Evolutionary conservation across 1,140 invertebrate genomes (phyloP).

Genomic region (Drosophila chauvacae): DNA sequence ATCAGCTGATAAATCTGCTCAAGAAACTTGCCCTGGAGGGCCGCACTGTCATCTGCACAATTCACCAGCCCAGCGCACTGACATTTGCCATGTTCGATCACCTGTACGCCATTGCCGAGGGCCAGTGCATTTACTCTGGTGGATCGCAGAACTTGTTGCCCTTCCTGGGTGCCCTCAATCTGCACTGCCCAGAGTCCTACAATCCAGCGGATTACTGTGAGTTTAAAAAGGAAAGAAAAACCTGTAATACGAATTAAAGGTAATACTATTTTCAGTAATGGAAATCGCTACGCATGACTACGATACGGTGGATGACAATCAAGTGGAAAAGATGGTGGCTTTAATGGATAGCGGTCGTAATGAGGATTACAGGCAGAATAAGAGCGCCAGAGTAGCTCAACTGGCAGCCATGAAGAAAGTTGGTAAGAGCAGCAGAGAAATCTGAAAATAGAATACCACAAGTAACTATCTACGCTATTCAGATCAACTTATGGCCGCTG

Average conservation of each 20-base stretch:
- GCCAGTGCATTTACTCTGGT: constrained; percentile 93
- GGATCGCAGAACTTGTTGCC: constrained; percentile 90
- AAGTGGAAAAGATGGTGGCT: constrained; percentile 85
- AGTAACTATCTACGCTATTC: neutral
- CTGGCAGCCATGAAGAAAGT: constrained; percentile 70
- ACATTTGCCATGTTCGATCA: constrained; percentile 96
- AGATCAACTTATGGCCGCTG: constrained; percentile 83
- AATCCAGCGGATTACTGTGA: constrained; percentile 96
- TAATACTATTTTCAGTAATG: constrained; percentile 87
- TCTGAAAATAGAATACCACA: neutral
- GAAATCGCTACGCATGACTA: constrained; percentile 94
- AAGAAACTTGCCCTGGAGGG: constrained; percentile 94
- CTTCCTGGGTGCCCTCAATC: constrained; percentile 89
- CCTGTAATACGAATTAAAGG: neutral
- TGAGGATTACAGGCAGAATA: constrained; percentile 85
- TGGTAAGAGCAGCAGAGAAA: constrained; percentile 41
- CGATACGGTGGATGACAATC: constrained; percentile 85
- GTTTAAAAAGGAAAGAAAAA: constrained; percentile 57
- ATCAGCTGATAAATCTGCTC: constrained; percentile 92
- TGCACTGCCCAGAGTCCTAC: constrained; percentile 94
- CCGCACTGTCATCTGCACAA: constrained; percentile 95
- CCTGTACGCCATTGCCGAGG: constrained; percentile 92
- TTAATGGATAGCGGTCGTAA: constrained; percentile 90
- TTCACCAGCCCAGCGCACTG: constrained; percentile 95
- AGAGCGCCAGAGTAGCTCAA: constrained; percentile 60